These are phyloP conservation scores for Carassius gibelio DNA, from an alignment of 2,113 vertebrate genomes.

Conservation along the genomic window DNA sequence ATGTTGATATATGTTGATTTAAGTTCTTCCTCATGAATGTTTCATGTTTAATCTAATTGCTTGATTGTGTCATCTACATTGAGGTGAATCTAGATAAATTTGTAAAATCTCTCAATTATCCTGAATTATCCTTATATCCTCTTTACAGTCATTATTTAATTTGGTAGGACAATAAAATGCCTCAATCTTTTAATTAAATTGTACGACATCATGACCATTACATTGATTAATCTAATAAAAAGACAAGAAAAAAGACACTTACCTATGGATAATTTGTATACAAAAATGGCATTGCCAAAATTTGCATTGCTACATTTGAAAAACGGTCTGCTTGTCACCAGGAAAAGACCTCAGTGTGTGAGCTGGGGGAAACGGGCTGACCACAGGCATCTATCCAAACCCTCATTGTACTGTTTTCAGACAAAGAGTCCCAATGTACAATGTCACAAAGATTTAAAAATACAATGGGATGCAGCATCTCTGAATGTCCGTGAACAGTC, in stretches of 20 bases:
- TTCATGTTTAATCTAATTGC: neutral
- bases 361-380: slow-evolving; percentile 68
- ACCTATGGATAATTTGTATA: slow-evolving; percentile 60
- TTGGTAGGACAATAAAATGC: neutral
- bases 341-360: slow-evolving; percentile 61
- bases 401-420: slow-evolving; percentile 68
- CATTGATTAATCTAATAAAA: neutral
- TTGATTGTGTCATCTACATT: neutral
- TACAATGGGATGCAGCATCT: slow-evolving; percentile 72
- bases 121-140: neutral
- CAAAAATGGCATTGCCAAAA: slow-evolving; percentile 57
- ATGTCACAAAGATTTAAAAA: slow-evolving; percentile 75
- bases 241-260: slow-evolving; percentile 50
- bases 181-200: neutral
- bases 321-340: slow-evolving; percentile 55
- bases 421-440: slow-evolving; percentile 76
- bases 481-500: slow-evolving; percentile 68
- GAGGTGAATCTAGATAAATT: no score
- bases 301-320: slow-evolving; percentile 66
- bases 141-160: neutral
- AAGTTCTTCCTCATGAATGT: neutral
- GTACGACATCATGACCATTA: neutral
- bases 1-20: neutral
- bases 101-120: neutral
- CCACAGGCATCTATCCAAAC: slow-evolving; percentile 73